Percentiles rank a stretch among this genome's conserved stretches.
Conservation (phyloP, 2,113 vertebrate species). For the Daboia siamensis region DNA sequence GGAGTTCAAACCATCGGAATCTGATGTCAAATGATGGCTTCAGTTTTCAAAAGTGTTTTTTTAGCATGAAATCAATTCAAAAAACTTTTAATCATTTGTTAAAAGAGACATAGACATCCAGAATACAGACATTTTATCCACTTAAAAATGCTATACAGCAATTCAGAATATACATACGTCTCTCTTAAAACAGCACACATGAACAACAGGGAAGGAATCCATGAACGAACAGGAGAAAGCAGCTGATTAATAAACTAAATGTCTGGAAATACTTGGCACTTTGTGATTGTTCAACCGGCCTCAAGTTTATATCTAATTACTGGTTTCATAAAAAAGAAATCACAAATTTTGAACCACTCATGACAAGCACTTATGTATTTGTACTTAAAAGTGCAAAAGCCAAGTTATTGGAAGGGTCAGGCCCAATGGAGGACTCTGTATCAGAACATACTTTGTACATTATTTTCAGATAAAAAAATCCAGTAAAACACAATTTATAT, state of each 20-base stretch:
- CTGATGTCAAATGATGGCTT: background rate
- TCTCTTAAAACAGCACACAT: background rate
- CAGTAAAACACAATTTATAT: background rate
- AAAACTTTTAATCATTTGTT: background rate
- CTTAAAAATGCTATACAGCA: background rate
- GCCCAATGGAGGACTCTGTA: too few relatives aligned
- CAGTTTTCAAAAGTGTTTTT: background rate
- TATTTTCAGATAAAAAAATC: background rate
- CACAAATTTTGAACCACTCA: background rate
- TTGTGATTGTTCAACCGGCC: background rate
- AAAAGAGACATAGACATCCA: background rate
- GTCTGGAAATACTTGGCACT: background rate
- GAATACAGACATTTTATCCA: background rate
- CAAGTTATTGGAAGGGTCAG: background rate
- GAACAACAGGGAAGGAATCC: background rate
- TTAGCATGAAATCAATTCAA: background rate
- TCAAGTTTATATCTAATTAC: background rate
- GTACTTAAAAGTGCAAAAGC: background rate
- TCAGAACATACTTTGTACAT: background rate
- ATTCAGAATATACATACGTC: background rate
- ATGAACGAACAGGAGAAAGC: background rate
- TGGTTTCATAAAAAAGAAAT: background rate
- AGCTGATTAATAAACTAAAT: background rate
- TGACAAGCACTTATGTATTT: background rate
- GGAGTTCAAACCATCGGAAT: background rate